These are phyloP conservation scores for Telmatochromis brichardi DNA, from an alignment of 2,113 vertebrate species.

Conservation along the genomic window DNA sequence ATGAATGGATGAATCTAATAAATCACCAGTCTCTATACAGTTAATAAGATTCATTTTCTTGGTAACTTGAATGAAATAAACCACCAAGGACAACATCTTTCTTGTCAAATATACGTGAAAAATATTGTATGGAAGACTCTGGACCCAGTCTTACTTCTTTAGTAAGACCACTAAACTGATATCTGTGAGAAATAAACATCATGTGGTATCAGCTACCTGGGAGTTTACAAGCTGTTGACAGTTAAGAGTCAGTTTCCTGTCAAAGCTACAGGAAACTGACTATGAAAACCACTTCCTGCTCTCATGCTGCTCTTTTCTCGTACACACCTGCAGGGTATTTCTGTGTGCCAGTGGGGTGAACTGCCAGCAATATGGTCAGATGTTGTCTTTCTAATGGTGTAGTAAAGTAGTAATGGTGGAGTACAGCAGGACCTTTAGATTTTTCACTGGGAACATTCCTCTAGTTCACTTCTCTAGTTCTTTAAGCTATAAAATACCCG, in stretches of 20 bases:
- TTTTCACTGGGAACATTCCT: neutral
- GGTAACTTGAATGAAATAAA: neutral
- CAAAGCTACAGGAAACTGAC: neutral
- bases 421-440: rapidly evolving
- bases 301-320: neutral
- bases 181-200: neutral
- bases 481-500: neutral
- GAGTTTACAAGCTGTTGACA: constrained; percentile 23
- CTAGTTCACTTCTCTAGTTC: neutral
- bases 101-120: rapidly evolving
- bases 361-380: neutral
- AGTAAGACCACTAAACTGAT: neutral
- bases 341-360: neutral
- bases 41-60: neutral
- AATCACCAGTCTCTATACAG: rapidly evolving
- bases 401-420: neutral
- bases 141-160: neutral
- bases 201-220: neutral
- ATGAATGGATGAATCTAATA: neutral
- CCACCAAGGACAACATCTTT: neutral
- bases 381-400: neutral
- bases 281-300: constrained; percentile 60
- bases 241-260: constrained; percentile 57
- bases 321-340: constrained; percentile 43
- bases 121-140: neutral